Percentiles rank a stretch among this genome's conserved stretches.
Conservation (phyloP, 2,797 vertebrate genomes). For the Muscicapa comitata region DNA sequence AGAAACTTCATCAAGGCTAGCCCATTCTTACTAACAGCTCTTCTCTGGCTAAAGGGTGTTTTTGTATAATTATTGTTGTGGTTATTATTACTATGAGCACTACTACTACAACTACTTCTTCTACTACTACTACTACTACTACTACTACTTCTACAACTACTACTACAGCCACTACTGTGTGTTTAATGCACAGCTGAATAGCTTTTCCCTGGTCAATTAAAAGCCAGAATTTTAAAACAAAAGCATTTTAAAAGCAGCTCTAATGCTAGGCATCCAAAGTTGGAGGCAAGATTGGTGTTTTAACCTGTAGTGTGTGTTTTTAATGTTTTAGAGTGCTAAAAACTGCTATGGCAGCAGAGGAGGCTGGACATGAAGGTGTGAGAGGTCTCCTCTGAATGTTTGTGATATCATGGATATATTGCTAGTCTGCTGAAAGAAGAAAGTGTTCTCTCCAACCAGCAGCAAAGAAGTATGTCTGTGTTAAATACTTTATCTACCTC, state of each 20-base stretch:
- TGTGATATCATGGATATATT: neutral
- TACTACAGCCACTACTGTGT: neutral
- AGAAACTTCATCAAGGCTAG: neutral
- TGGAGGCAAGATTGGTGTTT: neutral
- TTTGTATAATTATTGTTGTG: neutral
- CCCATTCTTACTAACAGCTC: neutral
- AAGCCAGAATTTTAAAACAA: neutral
- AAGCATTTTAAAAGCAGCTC: neutral
- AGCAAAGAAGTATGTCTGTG: neutral
- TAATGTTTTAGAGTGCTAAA: neutral
- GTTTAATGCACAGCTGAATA: neutral
- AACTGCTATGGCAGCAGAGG: neutral
- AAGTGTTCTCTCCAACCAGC: neutral
- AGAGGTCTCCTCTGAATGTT: neutral
- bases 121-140: too few relatives aligned
- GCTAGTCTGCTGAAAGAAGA: neutral
- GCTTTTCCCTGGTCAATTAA: neutral
- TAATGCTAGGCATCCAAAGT: neutral
- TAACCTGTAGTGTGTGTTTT: neutral
- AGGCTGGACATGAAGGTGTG: neutral
- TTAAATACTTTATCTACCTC: neutral
- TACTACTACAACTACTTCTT: neutral
- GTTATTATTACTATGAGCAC: neutral
- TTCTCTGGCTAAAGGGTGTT: neutral
- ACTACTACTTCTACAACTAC: neutral